phyloP scores from a whole-genome alignment of 2,888 invertebrate genomes.

The Melinaea menophilus region DNA sequence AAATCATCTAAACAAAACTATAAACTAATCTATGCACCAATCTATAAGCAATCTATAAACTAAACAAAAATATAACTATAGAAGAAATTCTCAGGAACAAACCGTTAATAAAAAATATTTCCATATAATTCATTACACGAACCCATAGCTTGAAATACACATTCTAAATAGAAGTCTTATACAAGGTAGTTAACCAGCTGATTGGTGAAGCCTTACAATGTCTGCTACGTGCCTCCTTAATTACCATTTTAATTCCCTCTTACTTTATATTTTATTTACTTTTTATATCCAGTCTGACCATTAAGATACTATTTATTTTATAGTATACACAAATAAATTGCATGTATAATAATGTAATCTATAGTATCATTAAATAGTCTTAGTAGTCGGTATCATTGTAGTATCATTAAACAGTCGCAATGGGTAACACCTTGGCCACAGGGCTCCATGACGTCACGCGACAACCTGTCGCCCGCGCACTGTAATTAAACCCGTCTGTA shows the following conservation, averaged over 20 bases:
- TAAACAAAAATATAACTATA: too few species aligned
- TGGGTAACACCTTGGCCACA: constrained; percentile 37
- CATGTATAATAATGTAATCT: background rate
- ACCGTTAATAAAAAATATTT: too few species aligned
- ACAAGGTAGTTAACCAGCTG: constrained; percentile 31
- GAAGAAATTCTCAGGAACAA: too few species aligned
- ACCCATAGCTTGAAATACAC: background rate
- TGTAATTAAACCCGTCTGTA: constrained; percentile 75
- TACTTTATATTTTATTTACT: constrained; percentile 23
- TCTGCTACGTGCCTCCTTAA: constrained; percentile 27
- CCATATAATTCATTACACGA: background rate
- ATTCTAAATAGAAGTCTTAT: constrained; percentile 23
- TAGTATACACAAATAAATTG: too few species aligned
- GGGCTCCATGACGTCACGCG: constrained; percentile 69
- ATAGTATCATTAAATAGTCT: background rate
- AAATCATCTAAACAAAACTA: too few species aligned
- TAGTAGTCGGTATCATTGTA: background rate
- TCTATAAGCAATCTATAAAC: too few species aligned
- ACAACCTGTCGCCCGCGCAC: constrained; percentile 76
- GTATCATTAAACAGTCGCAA: background rate
- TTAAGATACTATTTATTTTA: too few species aligned
- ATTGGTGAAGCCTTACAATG: constrained; percentile 37
- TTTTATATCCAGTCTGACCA: constrained; percentile 2
- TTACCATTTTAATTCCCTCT: constrained; percentile 28
- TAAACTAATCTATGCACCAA: too few species aligned